A percentile compares a stretch with the other conserved stretches of the same genome.
These are phyloP conservation scores for Torymus auratus DNA, from an alignment of 2,888 invertebrate genomes.

Conservation along the genomic window DNA sequence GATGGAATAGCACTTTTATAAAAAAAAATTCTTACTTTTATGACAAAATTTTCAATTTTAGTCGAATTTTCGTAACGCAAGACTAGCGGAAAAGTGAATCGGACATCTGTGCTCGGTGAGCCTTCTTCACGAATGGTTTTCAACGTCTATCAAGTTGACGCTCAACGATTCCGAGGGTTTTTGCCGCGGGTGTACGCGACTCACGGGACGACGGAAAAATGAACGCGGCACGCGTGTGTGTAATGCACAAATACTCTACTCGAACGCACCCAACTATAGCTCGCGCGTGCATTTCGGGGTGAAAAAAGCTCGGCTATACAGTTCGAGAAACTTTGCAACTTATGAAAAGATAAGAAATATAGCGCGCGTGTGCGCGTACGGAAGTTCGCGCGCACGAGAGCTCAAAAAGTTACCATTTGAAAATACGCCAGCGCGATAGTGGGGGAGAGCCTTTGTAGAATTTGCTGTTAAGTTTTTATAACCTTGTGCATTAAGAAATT, in stretches of 20 bases:
- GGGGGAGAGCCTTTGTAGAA: neutral
- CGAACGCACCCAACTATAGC: neutral
- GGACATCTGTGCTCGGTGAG: no score
- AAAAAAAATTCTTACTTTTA: no score
- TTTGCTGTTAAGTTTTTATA: conserved; percentile 7
- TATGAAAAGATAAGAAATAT: neutral
- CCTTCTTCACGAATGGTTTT: neutral
- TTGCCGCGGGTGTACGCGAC: neutral
- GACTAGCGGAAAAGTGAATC: no score
- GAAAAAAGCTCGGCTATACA: neutral
- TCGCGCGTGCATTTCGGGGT: neutral
- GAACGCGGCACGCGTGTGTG: neutral
- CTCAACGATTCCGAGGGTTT: neutral
- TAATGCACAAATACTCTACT: conserved; percentile 2
- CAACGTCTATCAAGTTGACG: conserved; percentile 8
- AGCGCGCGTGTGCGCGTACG: no score
- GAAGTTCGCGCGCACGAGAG: no score
- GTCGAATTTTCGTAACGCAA: no score
- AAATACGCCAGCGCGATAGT: no score
- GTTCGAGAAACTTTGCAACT: conserved; percentile 2
- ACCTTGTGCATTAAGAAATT: conserved; percentile 44
- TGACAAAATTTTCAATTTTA: no score
- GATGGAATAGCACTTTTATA: no score
- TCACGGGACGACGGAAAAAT: neutral
- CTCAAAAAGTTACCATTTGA: no score